Base-by-base conservation (phyloP, 2,797 vertebrate genomes). In the Hephaestus fuliginosus region DNA sequence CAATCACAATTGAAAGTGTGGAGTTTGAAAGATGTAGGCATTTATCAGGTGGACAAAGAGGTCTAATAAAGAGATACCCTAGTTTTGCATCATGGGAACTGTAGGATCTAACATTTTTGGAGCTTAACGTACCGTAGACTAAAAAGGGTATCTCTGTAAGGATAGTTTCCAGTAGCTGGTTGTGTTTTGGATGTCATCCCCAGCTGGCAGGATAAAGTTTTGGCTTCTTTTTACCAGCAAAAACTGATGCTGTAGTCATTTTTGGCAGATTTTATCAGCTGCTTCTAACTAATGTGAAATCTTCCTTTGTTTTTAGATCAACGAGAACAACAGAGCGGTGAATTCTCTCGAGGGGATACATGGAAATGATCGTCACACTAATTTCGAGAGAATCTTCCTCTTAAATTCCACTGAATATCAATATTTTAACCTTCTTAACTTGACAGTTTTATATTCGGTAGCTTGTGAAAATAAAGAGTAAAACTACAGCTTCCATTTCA, bases 391-490 rank as follows among this genome's bases (percentile, higher is more conserved):
- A 64, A 77, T 14, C 2, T 14, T 67, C 20, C 8, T 10, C 5
- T 63, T 57, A 57, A 69, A 17, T 13, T 61, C 72, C 56, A 76
- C 60, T 53, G 22, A 18, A 52, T 30, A 39, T 78, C 8, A 66
- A 52, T 62, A 77, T 66, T 74, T 53, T 10, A 76, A 12, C 33
- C 14, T 65, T 39, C 49, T 71, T n/a, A 48, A 46, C 14, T 28
- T 17, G 7, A 4, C 3, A 75, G 44, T 58, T 81, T 66, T 68
- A 28, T 44, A 57, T 58, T n/a, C 41, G 9, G 36, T 39, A 39
- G 6, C 36, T 39, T 39, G 36, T 39, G 8, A 39, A 39, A 39
- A 39, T 39, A 39, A 39, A 39, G 7, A 39, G 36, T 7, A 39
- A 39, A 39, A 8, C 36, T 39, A 39, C 36, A 39, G 6, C 36